Conservation (phyloP, 2,888 invertebrate genomes). For the Ophraella communa region DNA sequence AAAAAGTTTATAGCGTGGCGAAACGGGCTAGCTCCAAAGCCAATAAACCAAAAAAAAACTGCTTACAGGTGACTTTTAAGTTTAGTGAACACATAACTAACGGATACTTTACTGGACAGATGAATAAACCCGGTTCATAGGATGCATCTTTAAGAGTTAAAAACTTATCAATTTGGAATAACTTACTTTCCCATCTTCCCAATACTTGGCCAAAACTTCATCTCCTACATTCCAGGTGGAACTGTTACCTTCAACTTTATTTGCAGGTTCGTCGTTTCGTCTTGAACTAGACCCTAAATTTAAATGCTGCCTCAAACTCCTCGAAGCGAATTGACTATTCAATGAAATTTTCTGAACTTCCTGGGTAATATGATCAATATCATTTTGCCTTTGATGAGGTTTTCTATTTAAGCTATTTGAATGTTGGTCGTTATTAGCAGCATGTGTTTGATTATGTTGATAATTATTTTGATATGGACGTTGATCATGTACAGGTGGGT, state of each 20-base stretch:
- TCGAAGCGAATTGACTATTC: conserved; percentile 55
- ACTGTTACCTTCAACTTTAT: conserved; percentile 17
- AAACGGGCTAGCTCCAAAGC: too few species aligned
- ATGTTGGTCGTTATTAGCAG: too few species aligned
- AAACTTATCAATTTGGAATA: neutral
- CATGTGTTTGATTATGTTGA: conserved; percentile 1
- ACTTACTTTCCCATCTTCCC: conserved; percentile 87
- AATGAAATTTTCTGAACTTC: conserved; percentile 50
- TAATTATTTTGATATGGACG: conserved; percentile 17
- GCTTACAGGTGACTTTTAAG: too few species aligned
- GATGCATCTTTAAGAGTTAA: too few species aligned
- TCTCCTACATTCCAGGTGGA: conserved; percentile 79
- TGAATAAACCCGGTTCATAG: too few species aligned
- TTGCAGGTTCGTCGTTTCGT: conserved; percentile 19
- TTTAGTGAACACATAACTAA: too few species aligned
- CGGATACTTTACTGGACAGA: too few species aligned
- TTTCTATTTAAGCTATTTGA: conserved; percentile 5
- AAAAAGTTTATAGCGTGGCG: too few species aligned
- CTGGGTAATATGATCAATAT: conserved; percentile 39
- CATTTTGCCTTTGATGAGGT: conserved; percentile 24
- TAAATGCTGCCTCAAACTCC: conserved; percentile 55
- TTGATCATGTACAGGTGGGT: neutral
- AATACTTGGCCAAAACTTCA: conserved; percentile 87
- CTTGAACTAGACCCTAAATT: conserved; percentile 45
- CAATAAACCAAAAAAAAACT: too few species aligned